A percentile compares a stretch with the other conserved stretches of the same genome.
These are phyloP conservation scores for Trematocara macrostoma DNA, from an alignment of 2,113 vertebrate genomes.

Conservation along the genomic window DNA sequence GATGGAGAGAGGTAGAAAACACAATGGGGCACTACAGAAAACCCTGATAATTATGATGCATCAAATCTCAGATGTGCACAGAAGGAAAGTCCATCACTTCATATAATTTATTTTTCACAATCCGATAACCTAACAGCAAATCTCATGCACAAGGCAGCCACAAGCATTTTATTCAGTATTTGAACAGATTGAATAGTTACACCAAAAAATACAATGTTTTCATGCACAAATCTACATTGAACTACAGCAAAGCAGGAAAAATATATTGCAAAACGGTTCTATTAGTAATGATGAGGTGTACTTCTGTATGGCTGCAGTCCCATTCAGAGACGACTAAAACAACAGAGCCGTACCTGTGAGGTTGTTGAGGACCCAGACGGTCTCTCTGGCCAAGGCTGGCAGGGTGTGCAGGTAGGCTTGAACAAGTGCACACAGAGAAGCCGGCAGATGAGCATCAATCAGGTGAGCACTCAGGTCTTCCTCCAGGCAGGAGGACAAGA, in stretches of 20 bases:
- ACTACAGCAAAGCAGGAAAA: neutral
- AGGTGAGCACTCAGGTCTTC: constrained; percentile 25
- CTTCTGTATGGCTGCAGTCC: neutral
- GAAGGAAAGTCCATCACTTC: neutral
- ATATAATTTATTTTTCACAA: too few relatives aligned
- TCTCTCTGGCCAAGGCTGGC: constrained; percentile 79
- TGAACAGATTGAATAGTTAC: neutral
- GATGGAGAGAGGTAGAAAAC: neutral
- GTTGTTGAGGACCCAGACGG: constrained; percentile 90
- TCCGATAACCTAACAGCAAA: too few relatives aligned
- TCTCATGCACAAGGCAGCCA: neutral
- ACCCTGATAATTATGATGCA: neutral
- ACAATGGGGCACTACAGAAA: neutral
- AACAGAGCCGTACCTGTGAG: constrained; percentile 78
- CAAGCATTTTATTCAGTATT: neutral
- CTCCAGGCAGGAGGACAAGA: constrained; percentile 67
- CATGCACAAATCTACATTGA: fast-evolving
- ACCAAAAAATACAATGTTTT: neutral
- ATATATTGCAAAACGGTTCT: fast-evolving
- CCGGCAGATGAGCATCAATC: constrained; percentile 70
- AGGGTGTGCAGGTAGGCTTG: constrained; percentile 74
- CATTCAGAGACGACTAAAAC: neutral
- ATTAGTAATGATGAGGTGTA: neutral
- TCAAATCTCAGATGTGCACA: neutral
- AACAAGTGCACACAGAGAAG: constrained; percentile 79